Evolutionary conservation across 2,888 invertebrate genomes (phyloP), one percentile per base, ranked within the genome.

Genomic region (Onthophagus sagittarius): DNA sequence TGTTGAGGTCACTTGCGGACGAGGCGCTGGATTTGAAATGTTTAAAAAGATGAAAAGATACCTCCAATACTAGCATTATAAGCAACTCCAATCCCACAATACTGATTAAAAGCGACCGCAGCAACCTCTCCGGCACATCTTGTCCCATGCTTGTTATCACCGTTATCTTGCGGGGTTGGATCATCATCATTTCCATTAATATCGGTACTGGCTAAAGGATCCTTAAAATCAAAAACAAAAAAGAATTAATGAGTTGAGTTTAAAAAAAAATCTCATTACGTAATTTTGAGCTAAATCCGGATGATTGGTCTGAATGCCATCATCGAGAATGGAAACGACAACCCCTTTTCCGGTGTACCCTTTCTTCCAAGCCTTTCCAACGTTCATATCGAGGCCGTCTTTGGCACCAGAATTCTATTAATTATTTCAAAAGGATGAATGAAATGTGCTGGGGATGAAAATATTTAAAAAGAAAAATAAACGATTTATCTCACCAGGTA

Each of bases 61-160:
- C 95, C 98, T 83, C 98, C 98, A 82, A 99, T 96, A 85, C 94
- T 96, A 75, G 97, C 93, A 85, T 99, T 97, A 87, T 95, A 99
- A 14, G 99, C 99, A 74, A 99, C 94, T 62, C 99, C 99, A 70
- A 99, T 98, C 6, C 99, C 99, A 85, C 99, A 99, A 83, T 93
- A 94, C 81, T 93, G 93, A 86, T 99, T 99, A 85, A 95, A 97
- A 32, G 99, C 99, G 39, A 96, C 93, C 71, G 95, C 98, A 11
- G 99, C 98, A 0, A 99, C 99, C 87, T 99, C 99, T 7, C 99
- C 99, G 3, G 99, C 99, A 85, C 99, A 99, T 79, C 99, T 89
- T 31, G 99, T 99, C 0, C 99, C 99, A 83, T 99, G 99, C 88
- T 99, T 99, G 88, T 99, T 99, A 86, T 99, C 98, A 15, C 97